These are phyloP conservation scores for Anableps anableps DNA, from an alignment of 2,797 vertebrate genomes.

Conservation along the genomic window DNA sequence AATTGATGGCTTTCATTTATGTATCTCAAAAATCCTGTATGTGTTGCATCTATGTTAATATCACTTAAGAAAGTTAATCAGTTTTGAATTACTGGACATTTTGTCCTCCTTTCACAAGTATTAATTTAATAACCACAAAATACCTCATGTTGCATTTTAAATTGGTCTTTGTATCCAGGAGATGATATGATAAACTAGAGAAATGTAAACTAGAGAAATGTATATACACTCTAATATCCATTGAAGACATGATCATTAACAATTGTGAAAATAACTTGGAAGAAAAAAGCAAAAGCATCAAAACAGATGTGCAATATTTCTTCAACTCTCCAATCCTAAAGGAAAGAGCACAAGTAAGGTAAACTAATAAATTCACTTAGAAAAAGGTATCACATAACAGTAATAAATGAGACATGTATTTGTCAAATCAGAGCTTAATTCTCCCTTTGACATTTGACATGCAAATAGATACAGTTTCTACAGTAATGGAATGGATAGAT, in stretches of 20 bases:
- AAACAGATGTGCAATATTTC: conserved; percentile 3
- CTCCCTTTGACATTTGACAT: conserved; percentile 69
- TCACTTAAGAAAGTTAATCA: conserved; percentile 7
- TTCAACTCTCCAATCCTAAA: conserved; percentile 8
- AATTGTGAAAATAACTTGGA: conserved; percentile 1
- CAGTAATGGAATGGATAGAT: conserved; percentile 75
- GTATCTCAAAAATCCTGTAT: background rate
- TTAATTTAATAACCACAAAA: conserved; percentile 28
- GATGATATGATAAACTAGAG: conserved; percentile 54
- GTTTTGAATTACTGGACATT: conserved; percentile 13
- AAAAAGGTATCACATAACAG: conserved; percentile 60
- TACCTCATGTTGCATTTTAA: conserved; percentile 15
- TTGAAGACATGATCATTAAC: conserved; percentile 8
- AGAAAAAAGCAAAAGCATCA: background rate
- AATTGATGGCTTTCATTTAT: background rate
- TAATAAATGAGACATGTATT: conserved; percentile 61
- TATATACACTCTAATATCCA: no score
- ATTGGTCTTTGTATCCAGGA: conserved; percentile 49
- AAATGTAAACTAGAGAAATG: conserved; percentile 3
- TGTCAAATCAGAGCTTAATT: conserved; percentile 69
- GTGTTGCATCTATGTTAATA: background rate
- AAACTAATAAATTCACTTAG: conserved; percentile 19
- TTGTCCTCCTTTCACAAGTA: conserved; percentile 19
- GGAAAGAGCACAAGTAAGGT: conserved; percentile 33
- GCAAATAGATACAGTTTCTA: conserved; percentile 74